phyloP scores from a whole-genome alignment of 2,113 vertebrate species.

The Actenoides hombroni region DNA sequence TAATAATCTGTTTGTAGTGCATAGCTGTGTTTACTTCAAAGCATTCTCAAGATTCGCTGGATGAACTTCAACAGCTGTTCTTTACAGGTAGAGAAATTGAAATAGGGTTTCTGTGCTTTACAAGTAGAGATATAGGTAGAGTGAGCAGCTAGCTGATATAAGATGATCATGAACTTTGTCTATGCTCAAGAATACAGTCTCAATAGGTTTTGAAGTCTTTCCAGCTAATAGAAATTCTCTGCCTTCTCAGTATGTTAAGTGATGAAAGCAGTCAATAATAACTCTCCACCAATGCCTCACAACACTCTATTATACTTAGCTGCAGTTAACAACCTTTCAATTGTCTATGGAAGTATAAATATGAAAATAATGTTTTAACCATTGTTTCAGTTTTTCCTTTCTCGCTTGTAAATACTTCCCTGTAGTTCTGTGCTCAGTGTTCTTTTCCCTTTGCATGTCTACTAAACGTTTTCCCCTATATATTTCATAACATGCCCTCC shows the following conservation, averaged over 20 bases:
- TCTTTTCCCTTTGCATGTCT: not conserved
- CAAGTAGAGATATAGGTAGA: not conserved
- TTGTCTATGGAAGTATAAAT: not conserved
- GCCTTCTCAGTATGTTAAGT: not conserved
- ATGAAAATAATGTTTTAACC: not conserved
- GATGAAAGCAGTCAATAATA: not conserved
- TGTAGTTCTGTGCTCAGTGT: not conserved
- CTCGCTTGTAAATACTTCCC: not conserved
- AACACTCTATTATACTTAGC: not conserved
- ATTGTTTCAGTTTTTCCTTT: not conserved
- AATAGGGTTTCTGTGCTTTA: not conserved
- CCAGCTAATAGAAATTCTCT: not conserved
- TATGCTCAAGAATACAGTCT: not conserved
- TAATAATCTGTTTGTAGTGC: not conserved
- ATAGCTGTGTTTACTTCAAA: not conserved
- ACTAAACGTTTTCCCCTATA: not conserved
- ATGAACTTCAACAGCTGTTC: not conserved
- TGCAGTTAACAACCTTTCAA: not conserved
- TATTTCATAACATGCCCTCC: not conserved
- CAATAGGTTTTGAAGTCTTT: not conserved
- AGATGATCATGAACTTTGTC: not conserved
- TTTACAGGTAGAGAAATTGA: not conserved
- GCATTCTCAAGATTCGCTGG: not conserved
- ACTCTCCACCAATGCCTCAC: not conserved
- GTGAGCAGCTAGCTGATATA: not conserved